Evolutionary conservation across 2,113 vertebrate genomes (phyloP).

Genomic region (Spea multiplicata): DNA sequence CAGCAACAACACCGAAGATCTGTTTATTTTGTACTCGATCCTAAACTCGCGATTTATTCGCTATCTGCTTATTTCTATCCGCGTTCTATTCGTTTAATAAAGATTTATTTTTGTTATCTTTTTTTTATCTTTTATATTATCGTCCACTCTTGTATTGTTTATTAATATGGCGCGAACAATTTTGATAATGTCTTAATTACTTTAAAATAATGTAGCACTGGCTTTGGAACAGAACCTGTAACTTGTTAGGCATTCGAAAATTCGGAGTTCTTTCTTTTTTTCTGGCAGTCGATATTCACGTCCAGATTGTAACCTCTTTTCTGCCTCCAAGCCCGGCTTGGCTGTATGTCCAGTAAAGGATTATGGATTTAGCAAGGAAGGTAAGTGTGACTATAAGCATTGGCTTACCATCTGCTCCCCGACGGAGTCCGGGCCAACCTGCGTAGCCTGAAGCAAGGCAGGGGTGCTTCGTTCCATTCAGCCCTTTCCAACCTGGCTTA

Average conservation of each 20-base stretch:
- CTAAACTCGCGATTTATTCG: slow-evolving; percentile 20
- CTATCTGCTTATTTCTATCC: background rate
- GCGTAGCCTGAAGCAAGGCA: slow-evolving; percentile 99
- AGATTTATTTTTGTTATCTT: slow-evolving; percentile 39
- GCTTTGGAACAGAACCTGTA: slow-evolving; percentile 96
- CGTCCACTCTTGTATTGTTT: background rate
- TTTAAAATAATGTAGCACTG: slow-evolving; percentile 93
- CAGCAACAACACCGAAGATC: slow-evolving; percentile 14
- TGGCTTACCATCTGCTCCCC: slow-evolving; percentile 99
- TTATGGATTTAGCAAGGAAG: slow-evolving; percentile 99
- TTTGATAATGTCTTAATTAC: slow-evolving; percentile 99
- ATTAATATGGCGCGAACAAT: slow-evolving; percentile 83
- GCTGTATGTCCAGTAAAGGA: slow-evolving; percentile 98
- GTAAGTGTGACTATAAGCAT: slow-evolving; percentile 99
- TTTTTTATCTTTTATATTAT: background rate
- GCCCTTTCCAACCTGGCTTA: slow-evolving; percentile 92
- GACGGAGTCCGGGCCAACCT: slow-evolving; percentile 98
- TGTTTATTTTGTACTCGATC: slow-evolving; percentile 22
- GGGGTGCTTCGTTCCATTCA: slow-evolving; percentile 91
- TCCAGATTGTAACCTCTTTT: slow-evolving; percentile 99
- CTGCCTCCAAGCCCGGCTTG: slow-evolving; percentile 99
- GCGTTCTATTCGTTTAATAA: too few species aligned
- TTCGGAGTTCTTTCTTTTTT: slow-evolving; percentile 93
- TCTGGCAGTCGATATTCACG: slow-evolving; percentile 90
- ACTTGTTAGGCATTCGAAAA: slow-evolving; percentile 99